Percentiles rank a stretch among this genome's conserved stretches.
phyloP scores from a whole-genome alignment of 2,113 vertebrate genomes.

The Actinemys pallida region DNA sequence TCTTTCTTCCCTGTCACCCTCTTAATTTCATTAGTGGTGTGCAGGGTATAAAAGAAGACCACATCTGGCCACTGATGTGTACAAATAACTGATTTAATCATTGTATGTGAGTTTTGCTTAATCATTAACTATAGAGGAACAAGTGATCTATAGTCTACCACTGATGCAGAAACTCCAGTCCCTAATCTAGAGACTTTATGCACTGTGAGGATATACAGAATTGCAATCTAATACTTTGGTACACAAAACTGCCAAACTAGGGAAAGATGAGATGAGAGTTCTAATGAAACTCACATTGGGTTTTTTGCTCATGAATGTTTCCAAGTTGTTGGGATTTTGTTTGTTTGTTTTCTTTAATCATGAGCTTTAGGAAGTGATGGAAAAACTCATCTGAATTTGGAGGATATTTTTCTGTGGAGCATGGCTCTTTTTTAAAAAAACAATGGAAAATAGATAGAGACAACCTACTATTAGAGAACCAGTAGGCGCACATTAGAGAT shows the following conservation, averaged over 20 bases:
- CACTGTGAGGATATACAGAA: background rate
- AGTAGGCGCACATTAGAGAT: background rate
- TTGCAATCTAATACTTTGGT: background rate
- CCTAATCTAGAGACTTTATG: background rate
- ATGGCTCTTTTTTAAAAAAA: background rate
- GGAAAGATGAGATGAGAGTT: background rate
- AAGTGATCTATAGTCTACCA: background rate
- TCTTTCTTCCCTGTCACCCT: background rate
- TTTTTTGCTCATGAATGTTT: background rate
- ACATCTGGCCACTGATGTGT: background rate
- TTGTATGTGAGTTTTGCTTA: background rate
- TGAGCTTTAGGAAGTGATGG: background rate
- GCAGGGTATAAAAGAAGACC: background rate
- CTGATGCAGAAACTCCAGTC: accelerated
- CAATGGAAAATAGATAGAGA: constrained; percentile 11
- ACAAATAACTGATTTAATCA: accelerated
- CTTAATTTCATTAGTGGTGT: background rate
- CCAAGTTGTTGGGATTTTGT: background rate
- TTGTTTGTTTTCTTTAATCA: background rate
- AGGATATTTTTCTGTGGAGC: background rate
- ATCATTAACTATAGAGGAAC: background rate
- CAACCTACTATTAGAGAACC: background rate
- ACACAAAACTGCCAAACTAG: accelerated
- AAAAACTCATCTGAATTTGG: background rate
- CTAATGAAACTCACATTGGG: background rate